Evolutionary conservation across 2,113 vertebrate genomes (phyloP).

Genomic region (Pyxicephalus adspersus): DNA sequence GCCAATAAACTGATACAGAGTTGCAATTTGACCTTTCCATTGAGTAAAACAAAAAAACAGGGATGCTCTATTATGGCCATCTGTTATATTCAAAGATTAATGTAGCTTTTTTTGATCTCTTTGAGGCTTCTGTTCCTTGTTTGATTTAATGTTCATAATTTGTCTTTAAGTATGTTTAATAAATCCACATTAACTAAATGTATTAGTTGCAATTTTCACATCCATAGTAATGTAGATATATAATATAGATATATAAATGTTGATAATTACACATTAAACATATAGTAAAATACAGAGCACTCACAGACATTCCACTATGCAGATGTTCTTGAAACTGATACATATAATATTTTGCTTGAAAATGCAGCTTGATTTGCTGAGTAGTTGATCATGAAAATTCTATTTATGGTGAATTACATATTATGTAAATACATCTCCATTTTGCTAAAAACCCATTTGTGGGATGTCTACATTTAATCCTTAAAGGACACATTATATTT

Average conservation of each 20-base stretch:
- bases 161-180: too few relatives aligned
- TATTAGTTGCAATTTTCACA: too few relatives aligned
- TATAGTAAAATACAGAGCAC: too few relatives aligned
- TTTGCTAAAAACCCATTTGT: conserved; percentile 2
- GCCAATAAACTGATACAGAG: background rate
- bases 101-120: too few relatives aligned
- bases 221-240: too few relatives aligned
- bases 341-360: background rate
- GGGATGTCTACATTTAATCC: conserved; percentile 21
- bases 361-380: background rate
- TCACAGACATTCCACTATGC: too few relatives aligned
- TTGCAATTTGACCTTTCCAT: background rate
- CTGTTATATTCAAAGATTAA: background rate
- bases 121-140: too few relatives aligned
- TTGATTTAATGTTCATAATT: too few relatives aligned
- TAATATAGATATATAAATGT: too few relatives aligned
- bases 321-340: too few relatives aligned
- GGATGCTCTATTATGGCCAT: background rate
- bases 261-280: too few relatives aligned
- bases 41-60: background rate
- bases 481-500: conserved; percentile 43
- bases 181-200: too few relatives aligned
- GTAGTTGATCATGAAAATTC: background rate
- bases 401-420: conserved; percentile 17
- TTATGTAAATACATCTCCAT: background rate